These are phyloP conservation scores for Hemiscyllium ocellatum DNA, from an alignment of 2,113 vertebrate species.

Conservation along the genomic window DNA sequence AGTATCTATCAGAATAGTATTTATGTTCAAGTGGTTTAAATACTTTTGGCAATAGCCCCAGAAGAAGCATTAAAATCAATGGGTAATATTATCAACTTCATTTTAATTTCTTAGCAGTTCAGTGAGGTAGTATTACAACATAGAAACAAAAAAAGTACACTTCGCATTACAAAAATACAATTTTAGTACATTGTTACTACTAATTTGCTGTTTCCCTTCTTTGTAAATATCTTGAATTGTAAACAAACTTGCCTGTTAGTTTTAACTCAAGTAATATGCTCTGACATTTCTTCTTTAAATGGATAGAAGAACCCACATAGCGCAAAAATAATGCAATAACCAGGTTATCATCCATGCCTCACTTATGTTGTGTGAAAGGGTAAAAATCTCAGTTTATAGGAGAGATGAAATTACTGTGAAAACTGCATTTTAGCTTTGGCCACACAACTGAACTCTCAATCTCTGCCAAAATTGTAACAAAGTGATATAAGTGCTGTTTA, in stretches of 20 bases:
- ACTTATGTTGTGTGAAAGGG: background rate
- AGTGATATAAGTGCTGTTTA: background rate
- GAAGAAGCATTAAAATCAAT: background rate
- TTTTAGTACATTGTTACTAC: background rate
- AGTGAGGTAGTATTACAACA: background rate
- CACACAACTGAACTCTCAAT: background rate
- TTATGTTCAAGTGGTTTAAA: background rate
- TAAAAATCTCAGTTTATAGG: background rate
- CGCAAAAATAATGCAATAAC: background rate
- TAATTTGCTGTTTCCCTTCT: background rate
- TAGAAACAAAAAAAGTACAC: no score
- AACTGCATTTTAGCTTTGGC: background rate
- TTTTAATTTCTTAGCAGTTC: background rate
- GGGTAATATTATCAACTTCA: background rate
- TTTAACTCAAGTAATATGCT: background rate
- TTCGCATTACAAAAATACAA: background rate
- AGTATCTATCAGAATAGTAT: background rate
- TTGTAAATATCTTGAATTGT: no score
- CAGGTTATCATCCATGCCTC: background rate
- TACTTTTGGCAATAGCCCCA: background rate
- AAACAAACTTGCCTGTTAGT: background rate
- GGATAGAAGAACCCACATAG: background rate
- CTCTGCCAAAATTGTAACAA: background rate
- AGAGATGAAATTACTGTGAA: background rate
- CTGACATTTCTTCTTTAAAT: background rate